These are phyloP conservation scores for Heterotilapia buettikoferi DNA, from an alignment of 2,113 vertebrate genomes.

Conservation along the genomic window DNA sequence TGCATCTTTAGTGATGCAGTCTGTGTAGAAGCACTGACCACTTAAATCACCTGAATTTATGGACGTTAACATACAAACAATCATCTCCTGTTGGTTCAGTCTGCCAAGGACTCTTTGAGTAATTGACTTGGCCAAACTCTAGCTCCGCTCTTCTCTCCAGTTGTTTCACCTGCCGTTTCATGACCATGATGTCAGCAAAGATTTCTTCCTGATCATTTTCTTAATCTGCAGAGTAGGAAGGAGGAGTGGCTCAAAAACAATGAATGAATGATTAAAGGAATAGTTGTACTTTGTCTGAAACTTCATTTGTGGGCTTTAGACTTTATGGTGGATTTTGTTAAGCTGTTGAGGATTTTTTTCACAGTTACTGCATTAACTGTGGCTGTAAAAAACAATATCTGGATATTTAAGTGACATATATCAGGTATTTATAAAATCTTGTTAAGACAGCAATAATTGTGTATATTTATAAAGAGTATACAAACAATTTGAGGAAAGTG, in stretches of 20 bases:
- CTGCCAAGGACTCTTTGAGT: neutral
- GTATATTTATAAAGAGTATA: neutral
- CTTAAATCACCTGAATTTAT: neutral
- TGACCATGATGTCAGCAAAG: conserved; percentile 13
- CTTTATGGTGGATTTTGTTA: accelerated
- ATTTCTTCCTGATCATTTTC: conserved; percentile 14
- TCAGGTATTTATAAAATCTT: too few species aligned
- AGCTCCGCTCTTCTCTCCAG: neutral
- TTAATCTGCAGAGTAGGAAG: neutral
- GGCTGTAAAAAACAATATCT: too few species aligned
- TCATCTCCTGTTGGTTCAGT: neutral
- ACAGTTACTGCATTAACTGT: neutral
- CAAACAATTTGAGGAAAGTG: accelerated
- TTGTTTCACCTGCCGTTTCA: neutral
- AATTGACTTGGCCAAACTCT: conserved; percentile 47
- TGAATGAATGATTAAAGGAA: accelerated
- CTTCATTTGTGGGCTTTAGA: accelerated
- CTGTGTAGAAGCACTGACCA: accelerated
- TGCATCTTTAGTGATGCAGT: neutral
- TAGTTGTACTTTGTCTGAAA: neutral
- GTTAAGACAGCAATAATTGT: too few species aligned
- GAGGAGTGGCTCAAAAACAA: neutral
- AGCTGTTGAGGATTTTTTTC: neutral
- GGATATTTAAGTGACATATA: neutral
- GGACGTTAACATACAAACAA: conserved; percentile 20